A percentile compares a stretch with the other conserved stretches of the same genome.
These are phyloP conservation scores for Eremophila alpestris DNA, from an alignment of 2,797 vertebrate species.

Conservation along the genomic window DNA sequence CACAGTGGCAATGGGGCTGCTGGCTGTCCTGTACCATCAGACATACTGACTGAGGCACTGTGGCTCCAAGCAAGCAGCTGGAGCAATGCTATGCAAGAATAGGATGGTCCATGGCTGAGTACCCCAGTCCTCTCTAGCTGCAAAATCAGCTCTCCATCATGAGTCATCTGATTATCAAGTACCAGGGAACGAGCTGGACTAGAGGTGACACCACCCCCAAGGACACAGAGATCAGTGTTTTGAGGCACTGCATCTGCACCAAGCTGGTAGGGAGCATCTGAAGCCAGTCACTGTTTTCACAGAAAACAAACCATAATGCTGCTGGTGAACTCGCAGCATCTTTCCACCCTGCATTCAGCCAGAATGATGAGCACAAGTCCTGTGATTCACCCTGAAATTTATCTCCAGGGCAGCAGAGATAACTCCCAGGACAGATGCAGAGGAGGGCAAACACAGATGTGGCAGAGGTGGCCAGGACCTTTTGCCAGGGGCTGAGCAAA, in stretches of 20 bases:
- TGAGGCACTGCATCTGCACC: neutral
- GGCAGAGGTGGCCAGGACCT: neutral
- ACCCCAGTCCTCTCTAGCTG: neutral
- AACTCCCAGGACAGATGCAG: neutral
- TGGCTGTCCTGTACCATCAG: neutral
- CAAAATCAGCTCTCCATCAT: neutral
- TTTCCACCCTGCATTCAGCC: neutral
- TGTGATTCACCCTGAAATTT: neutral
- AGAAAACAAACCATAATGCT: neutral
- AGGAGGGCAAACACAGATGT: neutral
- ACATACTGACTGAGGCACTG: neutral
- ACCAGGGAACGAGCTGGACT: neutral
- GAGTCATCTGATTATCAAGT: slow-evolving; percentile 9
- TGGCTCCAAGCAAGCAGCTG: neutral
- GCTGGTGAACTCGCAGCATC: neutral
- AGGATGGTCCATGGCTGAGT: neutral
- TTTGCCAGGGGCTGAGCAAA: neutral
- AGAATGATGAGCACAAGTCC: neutral
- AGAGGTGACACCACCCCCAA: neutral
- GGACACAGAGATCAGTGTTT: neutral
- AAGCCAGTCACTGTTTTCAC: neutral
- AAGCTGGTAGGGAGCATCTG: neutral
- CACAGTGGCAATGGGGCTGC: fast-evolving
- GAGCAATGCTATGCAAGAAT: neutral
- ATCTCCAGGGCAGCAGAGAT: neutral